phyloP scores from a whole-genome alignment of 2,888 invertebrate genomes.

The Agrilus cyanescens region DNA sequence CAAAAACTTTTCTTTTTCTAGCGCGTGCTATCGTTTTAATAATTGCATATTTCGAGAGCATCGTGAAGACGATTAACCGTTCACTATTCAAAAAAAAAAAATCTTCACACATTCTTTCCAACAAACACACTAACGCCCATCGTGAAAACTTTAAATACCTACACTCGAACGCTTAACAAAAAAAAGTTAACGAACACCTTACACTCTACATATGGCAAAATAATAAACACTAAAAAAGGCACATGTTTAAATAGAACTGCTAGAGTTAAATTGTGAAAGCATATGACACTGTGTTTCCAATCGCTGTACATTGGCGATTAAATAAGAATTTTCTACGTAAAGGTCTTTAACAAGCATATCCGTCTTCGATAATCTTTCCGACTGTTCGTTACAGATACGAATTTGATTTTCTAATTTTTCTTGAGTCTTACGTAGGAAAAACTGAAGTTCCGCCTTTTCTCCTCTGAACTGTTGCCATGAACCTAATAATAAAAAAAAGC shows the following conservation, averaged over 20 bases:
- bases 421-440: conserved; percentile 40
- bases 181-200: conserved; percentile 1
- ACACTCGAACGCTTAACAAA: not conserved
- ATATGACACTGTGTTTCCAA: conserved; percentile 44
- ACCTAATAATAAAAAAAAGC: conserved; percentile 32
- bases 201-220: conserved; percentile 9
- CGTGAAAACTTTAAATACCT: too few species aligned
- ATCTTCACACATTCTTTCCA: too few species aligned
- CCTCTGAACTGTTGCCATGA: conserved; percentile 43
- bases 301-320: conserved; percentile 50
- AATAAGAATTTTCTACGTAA: conserved; percentile 73
- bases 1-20: too few species aligned
- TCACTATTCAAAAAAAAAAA: too few species aligned
- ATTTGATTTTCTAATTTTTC: conserved; percentile 44
- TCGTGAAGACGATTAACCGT: too few species aligned
- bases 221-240: not conserved
- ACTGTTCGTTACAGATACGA: conserved; percentile 42
- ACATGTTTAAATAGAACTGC: conserved; percentile 27
- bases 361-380: conserved; percentile 57
- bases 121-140: too few species aligned
- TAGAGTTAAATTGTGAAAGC: conserved; percentile 34
- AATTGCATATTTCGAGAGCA: too few species aligned
- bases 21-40: too few species aligned
- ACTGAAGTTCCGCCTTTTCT: conserved; percentile 42
- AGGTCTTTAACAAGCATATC: conserved; percentile 72